Base-by-base conservation (phyloP, 1,140 invertebrate genomes). In the Heliconius eleuchia region DNA sequence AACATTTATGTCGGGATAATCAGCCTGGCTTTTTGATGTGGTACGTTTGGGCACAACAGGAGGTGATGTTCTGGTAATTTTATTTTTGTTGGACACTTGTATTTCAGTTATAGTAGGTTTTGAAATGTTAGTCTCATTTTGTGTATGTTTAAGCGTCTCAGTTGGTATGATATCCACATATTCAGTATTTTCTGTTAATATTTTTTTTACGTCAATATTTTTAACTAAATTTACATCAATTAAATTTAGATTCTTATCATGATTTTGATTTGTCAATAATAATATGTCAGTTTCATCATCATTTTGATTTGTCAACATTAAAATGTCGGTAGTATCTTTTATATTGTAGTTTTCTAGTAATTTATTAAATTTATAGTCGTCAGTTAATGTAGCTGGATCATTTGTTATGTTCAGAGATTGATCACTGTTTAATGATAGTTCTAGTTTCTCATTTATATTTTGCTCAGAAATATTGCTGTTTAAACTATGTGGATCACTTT, bases 301-400 rank as follows among this genome's bases (percentile, higher is more conserved):
- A 60, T 60, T 60, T 60, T 27, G 2, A 60, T 60, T 11, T 23
- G 7, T 23, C n/a, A 60, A 9, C 18, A 55, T 55, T 55, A 3
- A 55, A 55, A 55, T 55, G 7, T n/a, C 42, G 16, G 42, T 37
- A 19, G 50, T 27, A 46, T 50, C 50, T 57, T 50, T 79, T 73
- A 27, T 52, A 23, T 19, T 79, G 8, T 78, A 78, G 52, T 86
- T 88, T 83, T 90, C 85, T 60, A 86, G 78, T 70, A 91, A 80
- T 77, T 89, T 88, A 80, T 88, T 83, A 72, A 85, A 90, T 83
- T 94, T 92, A 73, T 90, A 90, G 81, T 94, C 91, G 79, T 94
- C 92, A n/a, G 92, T 94, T 79, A 88, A 88, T 82, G 85, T 83
- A 76, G 80, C 79, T 9, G 83, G 77, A 80, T 86, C 84, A 76